These are phyloP conservation scores for Pristionchus arcanus DNA, from an alignment of 2,888 invertebrate species.

Conservation along the genomic window DNA sequence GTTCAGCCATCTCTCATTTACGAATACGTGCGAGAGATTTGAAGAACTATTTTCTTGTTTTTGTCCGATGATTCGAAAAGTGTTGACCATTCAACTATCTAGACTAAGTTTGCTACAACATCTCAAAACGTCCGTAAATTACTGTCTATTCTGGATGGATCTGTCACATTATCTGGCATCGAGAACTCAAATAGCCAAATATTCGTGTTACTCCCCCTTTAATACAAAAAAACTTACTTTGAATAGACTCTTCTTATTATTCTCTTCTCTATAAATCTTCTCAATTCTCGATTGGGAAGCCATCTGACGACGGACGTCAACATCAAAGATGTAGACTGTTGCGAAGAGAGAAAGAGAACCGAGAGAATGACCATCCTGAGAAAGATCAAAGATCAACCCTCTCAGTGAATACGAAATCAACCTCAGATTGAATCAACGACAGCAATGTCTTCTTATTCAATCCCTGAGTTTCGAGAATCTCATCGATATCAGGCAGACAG, in stretches of 20 bases:
- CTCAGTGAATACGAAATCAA: conserved; percentile 53
- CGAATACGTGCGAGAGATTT: background rate
- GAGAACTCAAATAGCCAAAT: too few species aligned
- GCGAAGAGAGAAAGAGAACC: conserved; percentile 78
- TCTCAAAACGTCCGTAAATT: too few species aligned
- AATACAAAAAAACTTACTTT: too few species aligned
- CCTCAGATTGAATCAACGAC: conserved; percentile 74
- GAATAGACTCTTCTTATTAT: conserved; percentile 72
- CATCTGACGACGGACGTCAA: conserved; percentile 76
- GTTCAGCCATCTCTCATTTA: background rate
- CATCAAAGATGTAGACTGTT: conserved; percentile 78
- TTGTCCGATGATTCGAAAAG: too few species aligned
- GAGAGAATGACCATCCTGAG: conserved; percentile 58
- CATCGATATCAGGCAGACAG: conserved; percentile 77
- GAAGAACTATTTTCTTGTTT: background rate
- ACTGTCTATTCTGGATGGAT: too few species aligned
- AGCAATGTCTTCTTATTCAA: conserved; percentile 75
- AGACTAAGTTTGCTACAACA: too few species aligned
- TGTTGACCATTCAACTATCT: too few species aligned
- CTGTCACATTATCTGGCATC: too few species aligned
- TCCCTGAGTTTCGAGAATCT: conserved; percentile 75
- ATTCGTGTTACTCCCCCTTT: too few species aligned
- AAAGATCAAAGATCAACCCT: conserved; percentile 16
- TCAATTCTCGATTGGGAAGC: conserved; percentile 68
- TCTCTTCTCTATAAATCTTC: conserved; percentile 71